Conservation (phyloP, 2,113 vertebrate species). For the Cercopithecus mona region DNA sequence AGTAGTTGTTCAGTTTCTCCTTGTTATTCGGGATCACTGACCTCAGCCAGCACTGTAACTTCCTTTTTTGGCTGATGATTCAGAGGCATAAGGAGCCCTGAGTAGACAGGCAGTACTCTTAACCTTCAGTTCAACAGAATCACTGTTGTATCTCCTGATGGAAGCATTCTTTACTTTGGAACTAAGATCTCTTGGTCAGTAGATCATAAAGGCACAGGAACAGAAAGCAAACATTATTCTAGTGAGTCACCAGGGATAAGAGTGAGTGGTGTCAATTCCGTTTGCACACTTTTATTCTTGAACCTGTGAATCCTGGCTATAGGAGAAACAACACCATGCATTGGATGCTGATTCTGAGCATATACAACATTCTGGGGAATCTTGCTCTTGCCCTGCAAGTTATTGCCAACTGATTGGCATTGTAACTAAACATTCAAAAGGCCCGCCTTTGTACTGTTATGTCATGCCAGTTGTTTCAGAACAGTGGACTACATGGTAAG, state of each 20-base stretch:
- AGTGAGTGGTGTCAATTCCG: background rate
- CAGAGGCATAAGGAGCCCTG: background rate
- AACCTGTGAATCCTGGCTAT: background rate
- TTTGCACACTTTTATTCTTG: background rate
- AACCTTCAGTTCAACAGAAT: background rate
- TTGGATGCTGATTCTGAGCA: background rate
- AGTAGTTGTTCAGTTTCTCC: background rate
- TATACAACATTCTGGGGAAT: background rate
- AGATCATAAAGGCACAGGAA: background rate
- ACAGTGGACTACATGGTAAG: background rate
- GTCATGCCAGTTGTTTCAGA: background rate
- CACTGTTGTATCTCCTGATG: background rate
- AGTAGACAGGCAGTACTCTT: background rate
- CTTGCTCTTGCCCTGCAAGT: background rate
- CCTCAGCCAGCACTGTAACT: background rate
- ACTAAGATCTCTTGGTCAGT: background rate
- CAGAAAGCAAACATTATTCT: background rate
- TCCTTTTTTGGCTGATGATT: background rate
- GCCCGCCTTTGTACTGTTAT: background rate
- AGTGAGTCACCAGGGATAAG: background rate
- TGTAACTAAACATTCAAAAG: background rate
- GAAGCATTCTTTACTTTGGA: background rate
- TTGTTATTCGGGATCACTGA: background rate
- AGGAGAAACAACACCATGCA: background rate
- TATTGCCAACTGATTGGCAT: background rate